Evolutionary conservation across 2,888 invertebrate genomes (phyloP).

Genomic region (Cantharis rufa): DNA sequence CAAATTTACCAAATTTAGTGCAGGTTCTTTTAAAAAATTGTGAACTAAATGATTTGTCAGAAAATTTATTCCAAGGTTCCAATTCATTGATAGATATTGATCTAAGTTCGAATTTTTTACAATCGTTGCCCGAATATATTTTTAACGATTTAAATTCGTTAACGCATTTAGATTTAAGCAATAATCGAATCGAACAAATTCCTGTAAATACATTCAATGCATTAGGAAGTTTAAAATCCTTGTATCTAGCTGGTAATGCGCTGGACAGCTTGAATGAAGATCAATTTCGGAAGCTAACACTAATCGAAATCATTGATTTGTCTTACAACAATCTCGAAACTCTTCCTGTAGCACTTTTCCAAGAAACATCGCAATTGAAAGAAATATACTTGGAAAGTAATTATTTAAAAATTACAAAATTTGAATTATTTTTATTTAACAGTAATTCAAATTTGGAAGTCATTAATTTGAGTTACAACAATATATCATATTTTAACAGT

Average conservation of each 20-base stretch:
- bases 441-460: background rate
- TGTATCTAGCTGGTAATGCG: background rate
- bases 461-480: background rate
- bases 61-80: background rate
- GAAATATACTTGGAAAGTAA: slow-evolving; percentile 71
- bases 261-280: background rate
- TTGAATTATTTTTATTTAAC: background rate
- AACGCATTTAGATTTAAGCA: slow-evolving; percentile 48
- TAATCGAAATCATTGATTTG: background rate
- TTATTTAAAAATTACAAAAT: slow-evolving; percentile 58
- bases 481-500: background rate
- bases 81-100: background rate
- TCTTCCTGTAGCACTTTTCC: slow-evolving; percentile 58
- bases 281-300: background rate
- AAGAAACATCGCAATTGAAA: slow-evolving; percentile 60
- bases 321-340: background rate
- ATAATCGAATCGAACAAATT: slow-evolving; percentile 49
- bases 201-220: slow-evolving; percentile 54
- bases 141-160: slow-evolving; percentile 64
- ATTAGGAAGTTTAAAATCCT: background rate
- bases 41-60: slow-evolving; percentile 50
- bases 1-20: slow-evolving; percentile 61
- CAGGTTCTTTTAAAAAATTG: slow-evolving; percentile 68
- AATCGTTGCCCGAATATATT: slow-evolving; percentile 57
- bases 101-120: background rate